These are phyloP conservation scores for Pangasius sanitwongsei DNA, from an alignment of 2,797 vertebrate species.

Conservation along the genomic window DNA sequence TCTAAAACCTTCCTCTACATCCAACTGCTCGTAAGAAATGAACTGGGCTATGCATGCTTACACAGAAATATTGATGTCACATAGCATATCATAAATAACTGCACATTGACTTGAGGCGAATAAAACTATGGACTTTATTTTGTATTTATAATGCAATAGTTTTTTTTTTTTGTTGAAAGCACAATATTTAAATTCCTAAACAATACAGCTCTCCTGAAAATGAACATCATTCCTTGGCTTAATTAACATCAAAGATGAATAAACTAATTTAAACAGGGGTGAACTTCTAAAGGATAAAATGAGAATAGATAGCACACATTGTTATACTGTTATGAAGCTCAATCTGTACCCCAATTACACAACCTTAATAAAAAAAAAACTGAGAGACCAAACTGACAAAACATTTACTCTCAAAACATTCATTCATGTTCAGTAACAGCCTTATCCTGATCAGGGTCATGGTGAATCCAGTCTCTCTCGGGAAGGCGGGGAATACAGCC, in stretches of 20 bases:
- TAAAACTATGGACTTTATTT: constrained; percentile 23
- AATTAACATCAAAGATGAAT: background rate
- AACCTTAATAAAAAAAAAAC: background rate
- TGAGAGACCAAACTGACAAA: background rate
- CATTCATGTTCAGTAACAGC: background rate
- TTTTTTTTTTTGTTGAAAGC: background rate
- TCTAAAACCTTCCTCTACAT: constrained; percentile 10
- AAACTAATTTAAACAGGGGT: no score
- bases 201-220: background rate
- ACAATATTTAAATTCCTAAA: background rate
- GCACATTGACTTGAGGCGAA: constrained; percentile 13
- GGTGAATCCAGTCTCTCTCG: background rate
- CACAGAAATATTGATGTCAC: background rate
- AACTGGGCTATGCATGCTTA: constrained; percentile 20
- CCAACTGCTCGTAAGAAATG: constrained; percentile 17
- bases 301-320: background rate
- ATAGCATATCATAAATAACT: constrained; percentile 18
- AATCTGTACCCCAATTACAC: background rate
- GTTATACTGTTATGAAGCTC: background rate
- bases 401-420: background rate
- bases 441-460: background rate
- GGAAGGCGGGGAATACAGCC: background rate
- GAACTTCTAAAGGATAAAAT: background rate
- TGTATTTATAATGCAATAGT: background rate
- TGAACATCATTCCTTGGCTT: background rate